These are phyloP conservation scores for Druon quercuslanigerum DNA, from an alignment of 1,140 invertebrate species.

Conservation along the genomic window DNA sequence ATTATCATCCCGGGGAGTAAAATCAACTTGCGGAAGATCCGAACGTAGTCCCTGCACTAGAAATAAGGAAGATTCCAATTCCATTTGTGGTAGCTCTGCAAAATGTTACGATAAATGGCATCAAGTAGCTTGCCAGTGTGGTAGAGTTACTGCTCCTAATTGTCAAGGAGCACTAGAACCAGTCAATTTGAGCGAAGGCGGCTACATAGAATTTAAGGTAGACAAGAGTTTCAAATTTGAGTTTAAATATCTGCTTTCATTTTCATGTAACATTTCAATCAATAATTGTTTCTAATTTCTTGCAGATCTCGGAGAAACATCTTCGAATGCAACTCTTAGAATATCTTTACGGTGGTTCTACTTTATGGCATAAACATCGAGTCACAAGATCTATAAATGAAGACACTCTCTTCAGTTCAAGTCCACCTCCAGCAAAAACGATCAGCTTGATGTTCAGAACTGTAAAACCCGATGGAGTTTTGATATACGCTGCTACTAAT, in stretches of 20 bases:
- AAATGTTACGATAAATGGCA: conserved; percentile 91
- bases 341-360: conserved; percentile 84
- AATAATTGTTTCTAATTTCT: conserved; percentile 10
- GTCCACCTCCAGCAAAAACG: conserved; percentile 78
- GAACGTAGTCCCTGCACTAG: conserved; percentile 78
- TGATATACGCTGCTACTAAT: conserved; percentile 90
- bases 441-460: conserved; percentile 90
- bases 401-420: conserved; percentile 49
- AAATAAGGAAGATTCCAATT: conserved; percentile 66
- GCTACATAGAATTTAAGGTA: conserved; percentile 84
- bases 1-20: conserved; percentile 82
- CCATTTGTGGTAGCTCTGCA: conserved; percentile 81
- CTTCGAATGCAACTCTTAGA: conserved; percentile 89
- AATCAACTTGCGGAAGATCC: conserved; percentile 84
- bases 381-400: conserved; percentile 58
- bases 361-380: conserved; percentile 79
- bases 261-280: neutral
- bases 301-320: conserved; percentile 86
- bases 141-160: conserved; percentile 83
- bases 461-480: conserved; percentile 82
- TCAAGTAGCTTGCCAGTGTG: conserved; percentile 82
- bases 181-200: conserved; percentile 85
- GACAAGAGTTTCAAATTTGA: neutral
- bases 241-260: neutral
- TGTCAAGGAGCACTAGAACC: conserved; percentile 87